phyloP scores from a whole-genome alignment of 2,888 invertebrate species.

The Troides helena region DNA sequence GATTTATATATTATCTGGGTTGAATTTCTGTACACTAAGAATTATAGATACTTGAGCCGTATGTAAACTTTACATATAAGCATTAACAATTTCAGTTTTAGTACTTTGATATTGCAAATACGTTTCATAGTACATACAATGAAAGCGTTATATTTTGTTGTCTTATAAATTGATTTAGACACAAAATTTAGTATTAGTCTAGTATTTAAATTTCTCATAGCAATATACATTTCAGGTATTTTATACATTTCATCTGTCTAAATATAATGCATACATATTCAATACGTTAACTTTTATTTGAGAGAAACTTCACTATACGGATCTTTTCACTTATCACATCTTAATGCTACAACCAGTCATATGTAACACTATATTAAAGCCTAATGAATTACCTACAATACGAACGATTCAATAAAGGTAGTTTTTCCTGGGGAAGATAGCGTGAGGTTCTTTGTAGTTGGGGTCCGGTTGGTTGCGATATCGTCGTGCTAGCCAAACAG shows the following conservation, averaged over 20 bases:
- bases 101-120: no score
- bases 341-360: constrained; percentile 25
- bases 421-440: constrained; percentile 84
- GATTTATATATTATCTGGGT: not conserved
- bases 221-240: not conserved
- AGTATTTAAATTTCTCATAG: not conserved
- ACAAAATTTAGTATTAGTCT: no score
- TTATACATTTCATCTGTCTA: not conserved
- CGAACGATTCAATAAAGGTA: constrained; percentile 66
- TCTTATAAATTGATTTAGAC: no score
- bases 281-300: not conserved
- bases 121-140: no score
- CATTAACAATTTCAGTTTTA: no score
- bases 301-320: no score
- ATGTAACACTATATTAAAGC: constrained; percentile 27
- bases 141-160: no score
- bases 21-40: not conserved
- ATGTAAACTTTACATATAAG: not conserved
- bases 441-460: constrained; percentile 85
- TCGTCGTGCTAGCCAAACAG: constrained; percentile 88
- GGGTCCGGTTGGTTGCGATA: constrained; percentile 91
- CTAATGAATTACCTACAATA: constrained; percentile 11
- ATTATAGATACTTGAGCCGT: not conserved
- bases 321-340: not conserved
- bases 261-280: not conserved